Percentiles rank a stretch among this genome's conserved stretches.
phyloP scores from a whole-genome alignment of 2,113 vertebrate species.

The Corythornis cristatus region DNA sequence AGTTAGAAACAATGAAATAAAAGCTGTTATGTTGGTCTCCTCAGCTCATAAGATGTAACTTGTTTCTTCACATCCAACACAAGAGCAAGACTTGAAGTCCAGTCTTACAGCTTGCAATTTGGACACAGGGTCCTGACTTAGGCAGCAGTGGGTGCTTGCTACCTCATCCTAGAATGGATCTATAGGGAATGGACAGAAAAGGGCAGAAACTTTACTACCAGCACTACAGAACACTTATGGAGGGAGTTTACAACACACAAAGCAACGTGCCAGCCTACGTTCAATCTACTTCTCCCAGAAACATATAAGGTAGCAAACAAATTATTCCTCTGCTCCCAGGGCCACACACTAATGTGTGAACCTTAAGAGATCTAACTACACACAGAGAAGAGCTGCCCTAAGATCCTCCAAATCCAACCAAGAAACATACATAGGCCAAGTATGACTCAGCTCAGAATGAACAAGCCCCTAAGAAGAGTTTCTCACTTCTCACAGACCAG shows the following conservation, averaged over 20 bases:
- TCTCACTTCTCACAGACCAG: neutral
- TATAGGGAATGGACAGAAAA: neutral
- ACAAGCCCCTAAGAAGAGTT: neutral
- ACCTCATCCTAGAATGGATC: neutral
- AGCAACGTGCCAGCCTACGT: neutral
- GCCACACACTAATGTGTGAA: neutral
- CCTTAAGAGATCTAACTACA: neutral
- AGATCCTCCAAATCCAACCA: neutral
- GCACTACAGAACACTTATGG: neutral
- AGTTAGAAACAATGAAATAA: neutral
- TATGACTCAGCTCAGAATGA: neutral
- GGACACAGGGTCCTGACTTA: neutral
- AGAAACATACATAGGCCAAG: neutral
- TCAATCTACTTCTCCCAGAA: neutral
- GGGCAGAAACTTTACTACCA: neutral
- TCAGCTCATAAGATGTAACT: neutral
- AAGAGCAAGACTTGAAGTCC: neutral
- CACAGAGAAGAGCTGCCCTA: neutral
- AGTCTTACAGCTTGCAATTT: neutral
- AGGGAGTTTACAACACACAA: neutral
- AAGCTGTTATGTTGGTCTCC: neutral
- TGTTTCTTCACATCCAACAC: neutral
- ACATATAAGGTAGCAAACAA: neutral
- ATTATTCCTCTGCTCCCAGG: neutral
- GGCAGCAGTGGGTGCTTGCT: neutral